Percentiles rank a stretch among this genome's conserved stretches.
Conservation (phyloP, 2,113 vertebrate species). For the Engystomops pustulosus region DNA sequence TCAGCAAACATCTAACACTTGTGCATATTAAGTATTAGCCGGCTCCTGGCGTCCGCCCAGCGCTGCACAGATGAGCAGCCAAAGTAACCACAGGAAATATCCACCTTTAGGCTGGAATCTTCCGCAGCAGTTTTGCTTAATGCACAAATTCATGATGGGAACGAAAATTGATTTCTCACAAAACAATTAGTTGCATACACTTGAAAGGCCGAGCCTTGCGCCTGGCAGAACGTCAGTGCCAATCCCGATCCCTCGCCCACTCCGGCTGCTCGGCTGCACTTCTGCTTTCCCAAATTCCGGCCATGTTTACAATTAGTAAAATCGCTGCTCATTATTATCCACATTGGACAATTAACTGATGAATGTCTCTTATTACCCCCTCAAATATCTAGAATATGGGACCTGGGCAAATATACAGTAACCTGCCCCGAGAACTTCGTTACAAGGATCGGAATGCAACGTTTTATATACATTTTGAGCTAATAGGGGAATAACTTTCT, state of each 20-base stretch:
- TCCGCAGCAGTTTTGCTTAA: constrained; percentile 38
- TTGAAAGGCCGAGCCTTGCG: constrained; percentile 8
- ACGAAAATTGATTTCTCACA: constrained; percentile 53
- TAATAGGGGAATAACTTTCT: too few species aligned
- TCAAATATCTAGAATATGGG: background rate
- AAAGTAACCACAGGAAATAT: background rate
- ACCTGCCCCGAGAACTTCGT: too few species aligned
- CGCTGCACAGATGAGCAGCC: background rate
- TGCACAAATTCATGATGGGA: constrained; percentile 28
- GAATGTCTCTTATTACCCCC: background rate
- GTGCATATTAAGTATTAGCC: constrained; percentile 39
- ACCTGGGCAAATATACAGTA: too few species aligned
- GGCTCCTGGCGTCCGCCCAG: background rate
- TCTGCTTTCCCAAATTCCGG: background rate
- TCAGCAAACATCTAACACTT: constrained; percentile 33
- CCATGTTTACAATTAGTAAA: constrained; percentile 23
- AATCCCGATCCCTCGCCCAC: background rate
- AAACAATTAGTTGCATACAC: constrained; percentile 48
- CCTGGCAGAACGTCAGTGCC: constrained; percentile 16
- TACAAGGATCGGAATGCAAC: too few species aligned
- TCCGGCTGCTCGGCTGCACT: background rate
- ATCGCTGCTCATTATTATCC: too few species aligned
- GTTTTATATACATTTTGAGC: too few species aligned
- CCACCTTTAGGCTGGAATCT: constrained; percentile 42
- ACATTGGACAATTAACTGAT: background rate